Evolutionary conservation across 2,888 invertebrate genomes (phyloP).

Genomic region (Tinea semifulvella): DNA sequence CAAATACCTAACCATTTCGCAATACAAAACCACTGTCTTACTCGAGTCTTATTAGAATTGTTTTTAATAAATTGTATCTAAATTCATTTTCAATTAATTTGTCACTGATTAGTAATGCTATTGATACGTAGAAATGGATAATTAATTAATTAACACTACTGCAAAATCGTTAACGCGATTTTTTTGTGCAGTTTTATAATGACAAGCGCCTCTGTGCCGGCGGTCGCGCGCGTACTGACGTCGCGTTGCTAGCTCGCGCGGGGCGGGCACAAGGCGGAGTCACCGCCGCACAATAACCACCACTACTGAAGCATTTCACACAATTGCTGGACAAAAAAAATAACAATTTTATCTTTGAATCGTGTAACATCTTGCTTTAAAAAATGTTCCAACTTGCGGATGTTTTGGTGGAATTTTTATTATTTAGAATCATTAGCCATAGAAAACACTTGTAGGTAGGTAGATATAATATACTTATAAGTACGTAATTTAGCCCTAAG

Average conservation of each 20-base stretch:
- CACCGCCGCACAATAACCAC: constrained; percentile 27
- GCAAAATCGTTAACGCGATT: neutral
- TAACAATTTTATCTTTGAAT: no score
- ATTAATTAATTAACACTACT: neutral
- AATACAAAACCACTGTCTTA: constrained; percentile 2
- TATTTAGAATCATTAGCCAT: no score
- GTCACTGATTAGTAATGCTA: neutral
- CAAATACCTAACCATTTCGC: constrained; percentile 1
- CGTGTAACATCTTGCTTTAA: no score
- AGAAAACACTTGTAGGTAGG: no score
- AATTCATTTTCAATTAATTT: neutral
- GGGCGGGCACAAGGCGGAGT: constrained; percentile 26
- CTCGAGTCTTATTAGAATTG: constrained; percentile 5
- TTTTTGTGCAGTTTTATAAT: constrained; percentile 16
- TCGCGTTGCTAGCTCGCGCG: constrained; percentile 28
- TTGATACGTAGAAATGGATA: neutral
- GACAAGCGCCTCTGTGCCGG: constrained; percentile 42
- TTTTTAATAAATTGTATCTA: neutral
- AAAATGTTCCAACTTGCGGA: no score
- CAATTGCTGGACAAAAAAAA: no score
- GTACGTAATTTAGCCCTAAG: no score
- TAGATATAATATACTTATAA: no score
- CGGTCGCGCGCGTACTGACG: constrained; percentile 55
- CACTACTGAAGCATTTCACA: no score
- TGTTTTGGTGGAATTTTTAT: no score